These are phyloP conservation scores for Streptopelia turtur DNA, from an alignment of 2,797 vertebrate species.

Conservation along the genomic window DNA sequence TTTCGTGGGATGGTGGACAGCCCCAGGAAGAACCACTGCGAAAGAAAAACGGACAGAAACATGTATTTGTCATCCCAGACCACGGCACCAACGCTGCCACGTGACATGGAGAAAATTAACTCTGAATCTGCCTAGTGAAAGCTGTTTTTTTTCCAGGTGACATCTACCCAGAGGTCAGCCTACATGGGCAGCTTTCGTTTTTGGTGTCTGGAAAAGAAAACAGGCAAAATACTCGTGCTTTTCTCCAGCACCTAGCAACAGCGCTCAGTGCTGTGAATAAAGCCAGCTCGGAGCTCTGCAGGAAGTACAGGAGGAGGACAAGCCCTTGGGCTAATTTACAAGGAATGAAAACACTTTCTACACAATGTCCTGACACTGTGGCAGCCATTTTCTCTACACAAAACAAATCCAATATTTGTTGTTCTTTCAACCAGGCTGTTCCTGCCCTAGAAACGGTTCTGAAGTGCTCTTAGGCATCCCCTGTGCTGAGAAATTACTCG, in stretches of 20 bases:
- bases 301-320: constrained; percentile 13
- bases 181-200: neutral
- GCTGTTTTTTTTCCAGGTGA: neutral
- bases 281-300: neutral
- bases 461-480: constrained; percentile 21
- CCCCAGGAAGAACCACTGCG: neutral
- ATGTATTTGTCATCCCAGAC: neutral
- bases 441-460: neutral
- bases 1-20: neutral
- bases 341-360: constrained; percentile 64
- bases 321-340: constrained; percentile 67
- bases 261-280: neutral
- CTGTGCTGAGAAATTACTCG: neutral
- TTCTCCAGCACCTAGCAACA: constrained; percentile 17
- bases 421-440: constrained; percentile 30
- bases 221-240: neutral
- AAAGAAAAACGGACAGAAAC: neutral
- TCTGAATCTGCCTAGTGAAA: neutral
- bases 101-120: neutral
- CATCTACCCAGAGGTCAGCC: neutral
- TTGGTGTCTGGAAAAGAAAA: neutral
- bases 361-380: constrained; percentile 51
- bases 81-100: neutral
- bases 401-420: constrained; percentile 51
- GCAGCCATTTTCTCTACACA: constrained; percentile 58